Percentiles rank a stretch among this genome's conserved stretches.
These are phyloP conservation scores for Otolemur garnettii DNA, from an alignment of 2,113 vertebrate genomes.

Conservation along the genomic window DNA sequence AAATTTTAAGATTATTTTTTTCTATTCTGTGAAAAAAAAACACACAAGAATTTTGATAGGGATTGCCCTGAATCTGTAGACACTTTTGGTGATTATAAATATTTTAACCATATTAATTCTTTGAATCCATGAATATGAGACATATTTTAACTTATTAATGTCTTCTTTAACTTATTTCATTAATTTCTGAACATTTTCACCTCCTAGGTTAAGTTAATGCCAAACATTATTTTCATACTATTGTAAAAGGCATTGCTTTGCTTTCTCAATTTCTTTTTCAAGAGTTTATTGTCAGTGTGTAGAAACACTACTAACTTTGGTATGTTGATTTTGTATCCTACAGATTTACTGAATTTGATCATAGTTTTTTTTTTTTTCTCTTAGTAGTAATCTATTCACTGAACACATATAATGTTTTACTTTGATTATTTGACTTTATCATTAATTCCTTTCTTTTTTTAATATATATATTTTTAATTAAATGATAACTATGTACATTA, in stretches of 20 bases:
- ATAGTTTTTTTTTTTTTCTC: background rate
- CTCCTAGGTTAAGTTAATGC: background rate
- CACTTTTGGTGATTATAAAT: background rate
- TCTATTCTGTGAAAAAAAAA: background rate
- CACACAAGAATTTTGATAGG: background rate
- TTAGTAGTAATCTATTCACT: no score
- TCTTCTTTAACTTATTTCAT: background rate
- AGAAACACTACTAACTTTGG: background rate
- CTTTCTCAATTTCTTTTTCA: background rate
- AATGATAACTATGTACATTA: no score
- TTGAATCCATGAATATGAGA: background rate
- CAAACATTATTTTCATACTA: background rate
- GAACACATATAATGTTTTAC: no score
- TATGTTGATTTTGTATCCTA: background rate
- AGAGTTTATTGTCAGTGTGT: background rate
- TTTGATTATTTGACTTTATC: no score
- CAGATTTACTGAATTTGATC: background rate
- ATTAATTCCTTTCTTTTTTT: no score
- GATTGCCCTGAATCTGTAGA: background rate
- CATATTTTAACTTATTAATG: background rate
- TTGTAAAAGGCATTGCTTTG: background rate
- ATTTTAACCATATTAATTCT: background rate
- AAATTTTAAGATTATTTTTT: background rate
- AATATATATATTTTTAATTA: no score
- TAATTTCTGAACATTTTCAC: background rate